Conservation (phyloP, 2,797 vertebrate genomes). For the Lutjanus campechanus region DNA sequence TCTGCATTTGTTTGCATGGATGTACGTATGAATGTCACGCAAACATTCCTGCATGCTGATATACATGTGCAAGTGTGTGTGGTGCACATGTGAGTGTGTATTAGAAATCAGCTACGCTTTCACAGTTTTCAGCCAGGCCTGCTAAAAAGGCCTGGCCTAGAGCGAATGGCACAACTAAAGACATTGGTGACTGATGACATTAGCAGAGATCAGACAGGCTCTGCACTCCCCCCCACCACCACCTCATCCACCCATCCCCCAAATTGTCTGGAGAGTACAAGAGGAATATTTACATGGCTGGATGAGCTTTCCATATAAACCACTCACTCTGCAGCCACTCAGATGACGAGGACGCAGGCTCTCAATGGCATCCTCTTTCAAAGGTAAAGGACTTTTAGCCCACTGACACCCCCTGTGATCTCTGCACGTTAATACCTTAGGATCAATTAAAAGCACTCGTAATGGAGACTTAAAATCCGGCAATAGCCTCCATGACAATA, state of each 20-base stretch:
- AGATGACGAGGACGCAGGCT: conserved; percentile 2
- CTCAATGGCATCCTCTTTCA: conserved; percentile 44
- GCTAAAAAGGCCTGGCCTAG: conserved; percentile 18
- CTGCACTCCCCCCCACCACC: neutral
- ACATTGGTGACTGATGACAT: conserved; percentile 77
- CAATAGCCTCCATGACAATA: conserved; percentile 16
- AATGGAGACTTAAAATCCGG: conserved; percentile 35
- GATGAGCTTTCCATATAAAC: conserved; percentile 62
- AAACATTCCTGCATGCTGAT: neutral
- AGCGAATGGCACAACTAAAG: conserved; percentile 52
- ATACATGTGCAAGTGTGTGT: neutral
- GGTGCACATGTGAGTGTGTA: conserved; percentile 18
- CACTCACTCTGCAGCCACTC: conserved; percentile 50
- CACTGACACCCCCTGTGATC: conserved; percentile 25
- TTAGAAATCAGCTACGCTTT: conserved; percentile 20
- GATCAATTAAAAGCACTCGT: conserved; percentile 34
- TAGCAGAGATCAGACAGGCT: conserved; percentile 74
- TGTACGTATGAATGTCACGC: neutral
- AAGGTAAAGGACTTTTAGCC: conserved; percentile 32
- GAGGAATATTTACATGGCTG: conserved; percentile 68
- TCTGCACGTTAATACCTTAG: neutral
- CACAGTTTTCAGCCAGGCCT: conserved; percentile 33
- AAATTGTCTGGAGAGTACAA: conserved; percentile 54
- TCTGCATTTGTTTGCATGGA: neutral
- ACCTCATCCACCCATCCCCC: conserved; percentile 19